Conservation (phyloP, 2,113 vertebrate species). For the Poicephalus gulielmi region DNA sequence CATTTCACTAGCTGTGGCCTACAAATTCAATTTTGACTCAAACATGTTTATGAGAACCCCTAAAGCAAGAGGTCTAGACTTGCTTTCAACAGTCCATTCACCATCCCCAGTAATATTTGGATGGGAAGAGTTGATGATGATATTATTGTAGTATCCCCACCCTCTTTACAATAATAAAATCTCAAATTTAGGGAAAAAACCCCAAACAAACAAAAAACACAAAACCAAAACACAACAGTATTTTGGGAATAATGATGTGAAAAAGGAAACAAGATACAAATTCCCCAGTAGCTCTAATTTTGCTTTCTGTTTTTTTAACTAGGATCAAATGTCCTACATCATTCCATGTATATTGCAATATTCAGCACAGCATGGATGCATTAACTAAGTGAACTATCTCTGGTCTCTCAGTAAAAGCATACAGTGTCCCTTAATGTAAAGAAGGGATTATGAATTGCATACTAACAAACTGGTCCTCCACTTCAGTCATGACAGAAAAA, state of each 20-base stretch:
- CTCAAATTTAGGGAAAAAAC: neutral
- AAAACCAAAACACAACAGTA: neutral
- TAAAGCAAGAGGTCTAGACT: neutral
- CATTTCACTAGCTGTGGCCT: rapidly evolving
- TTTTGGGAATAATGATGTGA: neutral
- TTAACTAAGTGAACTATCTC: neutral
- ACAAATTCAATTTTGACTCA: neutral
- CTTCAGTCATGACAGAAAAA: neutral
- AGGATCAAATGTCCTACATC: neutral
- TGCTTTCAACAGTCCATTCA: rapidly evolving
- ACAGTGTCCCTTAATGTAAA: neutral
- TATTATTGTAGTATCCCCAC: rapidly evolving
- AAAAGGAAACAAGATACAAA: neutral
- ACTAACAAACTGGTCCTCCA: neutral
- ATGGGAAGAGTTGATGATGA: rapidly evolving
- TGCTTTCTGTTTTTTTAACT: neutral
- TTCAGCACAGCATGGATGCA: neutral
- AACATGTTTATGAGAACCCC: rapidly evolving
- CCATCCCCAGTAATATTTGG: rapidly evolving
- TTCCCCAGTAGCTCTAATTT: neutral
- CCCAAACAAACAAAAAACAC: neutral
- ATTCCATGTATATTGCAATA: neutral
- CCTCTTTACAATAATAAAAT: rapidly evolving
- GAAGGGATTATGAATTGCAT: neutral
- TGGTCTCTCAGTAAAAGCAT: neutral